Base-by-base conservation (phyloP, 2,113 vertebrate genomes). In the Ameiurus melas region DNA sequence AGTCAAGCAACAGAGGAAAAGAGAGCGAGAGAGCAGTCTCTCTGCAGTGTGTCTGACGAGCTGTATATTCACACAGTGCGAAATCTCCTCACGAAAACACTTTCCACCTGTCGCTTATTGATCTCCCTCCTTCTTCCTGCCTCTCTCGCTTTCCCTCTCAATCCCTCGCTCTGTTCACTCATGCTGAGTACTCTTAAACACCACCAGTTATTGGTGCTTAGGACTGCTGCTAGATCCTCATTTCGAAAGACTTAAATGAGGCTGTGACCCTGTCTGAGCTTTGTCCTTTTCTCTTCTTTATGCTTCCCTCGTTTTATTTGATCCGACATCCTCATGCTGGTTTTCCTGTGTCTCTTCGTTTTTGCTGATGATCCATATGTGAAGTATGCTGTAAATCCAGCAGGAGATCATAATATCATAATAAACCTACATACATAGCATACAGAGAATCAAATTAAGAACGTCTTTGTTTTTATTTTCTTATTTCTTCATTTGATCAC, bases 61-160 rank as follows among this genome's bases (percentile, higher is more conserved):
- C 51, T 85, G 78, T 89, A 71, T 85, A 81, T 47, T 39, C n/a
- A 51, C 71, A 87, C 55, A 66, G 77, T 84, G 81, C 86, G 82
- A 87, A 55, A 86, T 77, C 84, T 84, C 58, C 66, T 55, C 57
- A 47, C 58, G 73, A 88, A 86, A 86, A 84, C 78, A 82, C 79
- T 87, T 62, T 87, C 85, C 88, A 85, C 86, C 83, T 85, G 68
- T 47, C 83, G 66, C 83, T 83, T 89, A 89, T 89, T 77, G 88
- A 91, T 89, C 64, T 33, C 47, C 58, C 70, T 87, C 64, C 30
- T 86, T 86, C 39, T 55, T 70, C 47, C 47, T 47, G 16, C 22
- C 13, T 86, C 22, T 62, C 39, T 53, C 55, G 58, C 20, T 43
- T 4, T n/a, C n/a, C 4, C 4, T 30, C 58, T 57, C 43, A 16